These are phyloP conservation scores for Falco cherrug DNA, from an alignment of 2,797 vertebrate species.

Conservation along the genomic window DNA sequence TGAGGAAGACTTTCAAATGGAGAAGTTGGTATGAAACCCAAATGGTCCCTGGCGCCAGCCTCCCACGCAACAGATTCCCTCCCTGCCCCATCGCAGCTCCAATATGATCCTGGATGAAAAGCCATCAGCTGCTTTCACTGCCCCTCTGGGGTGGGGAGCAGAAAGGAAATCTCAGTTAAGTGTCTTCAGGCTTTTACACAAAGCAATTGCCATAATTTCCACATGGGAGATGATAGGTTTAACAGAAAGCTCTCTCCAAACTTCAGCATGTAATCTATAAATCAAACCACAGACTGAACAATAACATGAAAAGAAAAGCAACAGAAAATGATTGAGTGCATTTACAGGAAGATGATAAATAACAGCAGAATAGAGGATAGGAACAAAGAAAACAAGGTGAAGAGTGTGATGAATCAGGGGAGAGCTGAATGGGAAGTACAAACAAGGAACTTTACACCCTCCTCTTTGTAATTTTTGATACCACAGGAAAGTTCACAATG, in stretches of 20 bases:
- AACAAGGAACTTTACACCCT: neutral
- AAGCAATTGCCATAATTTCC: neutral
- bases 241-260: neutral
- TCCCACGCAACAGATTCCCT: rapidly evolving
- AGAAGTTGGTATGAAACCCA: neutral
- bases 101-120: neutral
- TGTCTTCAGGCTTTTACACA: neutral
- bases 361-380: neutral
- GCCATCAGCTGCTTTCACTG: neutral
- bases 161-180: constrained; percentile 16
- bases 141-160: neutral
- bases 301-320: neutral
- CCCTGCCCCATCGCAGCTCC: neutral
- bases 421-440: neutral
- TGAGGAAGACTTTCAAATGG: neutral
- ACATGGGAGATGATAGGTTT: neutral
- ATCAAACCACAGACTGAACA: neutral
- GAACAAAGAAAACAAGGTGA: neutral
- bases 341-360: neutral
- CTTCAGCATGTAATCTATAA: neutral
- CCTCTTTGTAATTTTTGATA: neutral
- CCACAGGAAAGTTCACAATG: neutral
- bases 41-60: neutral
- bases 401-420: neutral
- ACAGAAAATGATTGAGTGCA: neutral